Conservation (phyloP, 2,888 invertebrate genomes). For the Yponomeuta cagnagella region DNA sequence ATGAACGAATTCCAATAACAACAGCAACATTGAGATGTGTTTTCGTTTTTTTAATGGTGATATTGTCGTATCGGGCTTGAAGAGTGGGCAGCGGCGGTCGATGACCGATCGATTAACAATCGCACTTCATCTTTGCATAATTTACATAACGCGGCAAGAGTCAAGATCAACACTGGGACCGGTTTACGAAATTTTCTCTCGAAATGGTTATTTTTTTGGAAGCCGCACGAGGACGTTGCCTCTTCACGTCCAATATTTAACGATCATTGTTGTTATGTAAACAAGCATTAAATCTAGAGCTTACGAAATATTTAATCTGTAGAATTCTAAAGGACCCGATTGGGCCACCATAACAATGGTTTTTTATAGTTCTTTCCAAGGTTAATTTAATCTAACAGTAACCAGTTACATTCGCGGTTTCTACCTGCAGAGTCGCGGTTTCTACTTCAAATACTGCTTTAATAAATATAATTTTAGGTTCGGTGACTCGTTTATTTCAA, state of each 20-base stretch:
- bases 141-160: slow-evolving; percentile 70
- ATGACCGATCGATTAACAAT: slow-evolving; percentile 62
- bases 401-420: too few species aligned
- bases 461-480: slow-evolving; percentile 24
- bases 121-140: slow-evolving; percentile 56
- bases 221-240: slow-evolving; percentile 11
- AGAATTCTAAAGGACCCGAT: too few species aligned
- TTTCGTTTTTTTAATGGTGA: slow-evolving; percentile 1
- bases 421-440: not conserved
- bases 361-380: too few species aligned
- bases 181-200: slow-evolving; percentile 47
- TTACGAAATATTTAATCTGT: not conserved
- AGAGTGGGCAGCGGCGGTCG: slow-evolving; percentile 37
- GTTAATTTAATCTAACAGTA: too few species aligned
- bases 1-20: slow-evolving; percentile 6
- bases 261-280: slow-evolving; percentile 13
- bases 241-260: slow-evolving; percentile 31
- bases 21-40: slow-evolving; percentile 4
- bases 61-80: slow-evolving; percentile 3
- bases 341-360: too few species aligned
- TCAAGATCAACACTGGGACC: slow-evolving; percentile 57
- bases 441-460: not conserved
- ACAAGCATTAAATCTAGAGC: not conserved
- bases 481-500: slow-evolving; percentile 58
- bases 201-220: slow-evolving; percentile 30